These are phyloP conservation scores for Metacarcinus magister DNA, from an alignment of 2,888 invertebrate genomes.

Conservation along the genomic window DNA sequence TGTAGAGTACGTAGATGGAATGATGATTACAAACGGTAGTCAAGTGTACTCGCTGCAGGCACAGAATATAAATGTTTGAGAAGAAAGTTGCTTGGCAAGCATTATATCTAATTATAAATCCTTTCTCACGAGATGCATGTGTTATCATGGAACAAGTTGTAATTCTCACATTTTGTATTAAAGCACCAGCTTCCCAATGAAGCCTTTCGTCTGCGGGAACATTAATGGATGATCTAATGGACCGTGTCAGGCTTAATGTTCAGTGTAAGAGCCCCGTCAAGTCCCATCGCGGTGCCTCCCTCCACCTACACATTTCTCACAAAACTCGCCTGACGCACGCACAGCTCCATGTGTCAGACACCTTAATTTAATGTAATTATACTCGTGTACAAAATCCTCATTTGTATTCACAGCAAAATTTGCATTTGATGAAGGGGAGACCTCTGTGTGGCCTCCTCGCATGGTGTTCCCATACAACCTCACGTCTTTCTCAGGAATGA, in stretches of 20 bases:
- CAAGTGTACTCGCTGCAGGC: not conserved
- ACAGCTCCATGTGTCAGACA: slow-evolving; percentile 19
- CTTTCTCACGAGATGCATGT: not conserved
- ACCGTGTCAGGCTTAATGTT: not conserved
- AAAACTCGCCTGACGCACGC: slow-evolving; percentile 33
- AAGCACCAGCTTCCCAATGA: not conserved
- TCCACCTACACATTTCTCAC: slow-evolving; percentile 13
- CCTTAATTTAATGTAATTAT: slow-evolving; percentile 49
- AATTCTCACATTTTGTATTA: not conserved
- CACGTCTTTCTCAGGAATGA: not conserved
- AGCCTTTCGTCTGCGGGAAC: not conserved
- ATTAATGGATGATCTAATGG: not conserved
- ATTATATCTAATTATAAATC: not conserved
- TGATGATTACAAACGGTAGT: slow-evolving; percentile 18
- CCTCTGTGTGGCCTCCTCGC: not conserved
- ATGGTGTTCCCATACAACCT: not conserved
- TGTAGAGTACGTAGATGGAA: not conserved
- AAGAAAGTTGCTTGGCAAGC: not conserved
- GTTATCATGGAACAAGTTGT: not conserved
- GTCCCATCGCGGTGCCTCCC: not conserved
- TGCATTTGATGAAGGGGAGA: slow-evolving; percentile 41
- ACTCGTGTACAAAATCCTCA: not conserved
- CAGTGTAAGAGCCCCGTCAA: not conserved
- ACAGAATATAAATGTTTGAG: not conserved
- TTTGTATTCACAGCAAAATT: slow-evolving; percentile 35